Percentiles rank a stretch among this genome's conserved stretches.
These are phyloP conservation scores for Lepus oiostolus DNA, from an alignment of 2,797 vertebrate genomes.

Conservation along the genomic window DNA sequence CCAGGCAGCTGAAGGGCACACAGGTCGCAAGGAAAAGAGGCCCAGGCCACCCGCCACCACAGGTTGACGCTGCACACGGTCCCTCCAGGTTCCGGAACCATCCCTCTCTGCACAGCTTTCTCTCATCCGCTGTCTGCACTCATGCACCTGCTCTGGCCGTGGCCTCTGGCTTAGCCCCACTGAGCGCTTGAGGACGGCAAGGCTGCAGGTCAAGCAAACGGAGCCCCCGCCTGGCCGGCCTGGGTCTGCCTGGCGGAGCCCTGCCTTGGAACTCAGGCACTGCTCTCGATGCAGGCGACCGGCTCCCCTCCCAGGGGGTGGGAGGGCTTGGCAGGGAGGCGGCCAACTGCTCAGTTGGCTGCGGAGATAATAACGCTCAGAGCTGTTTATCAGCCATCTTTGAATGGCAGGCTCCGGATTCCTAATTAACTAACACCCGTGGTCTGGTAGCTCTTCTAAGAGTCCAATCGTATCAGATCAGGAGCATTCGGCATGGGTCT, in stretches of 20 bases:
- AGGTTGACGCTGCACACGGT: accelerated
- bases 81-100: accelerated
- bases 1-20: background rate
- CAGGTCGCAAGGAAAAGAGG: background rate
- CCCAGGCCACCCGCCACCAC: too few species aligned
- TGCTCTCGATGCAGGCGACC: constrained; percentile 46
- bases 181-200: background rate
- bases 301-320: constrained; percentile 44
- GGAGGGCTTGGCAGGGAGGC: constrained; percentile 75
- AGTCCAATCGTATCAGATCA: constrained; percentile 79
- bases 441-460: constrained; percentile 72
- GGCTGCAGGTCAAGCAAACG: background rate
- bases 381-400: constrained; percentile 83
- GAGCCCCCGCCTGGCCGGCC: accelerated
- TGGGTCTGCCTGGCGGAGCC: background rate
- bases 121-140: background rate
- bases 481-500: constrained; percentile 73
- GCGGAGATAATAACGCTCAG: constrained; percentile 79
- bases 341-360: constrained; percentile 45
- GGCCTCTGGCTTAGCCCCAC: background rate
- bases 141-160: accelerated
- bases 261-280: background rate
- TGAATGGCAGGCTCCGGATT: constrained; percentile 80
- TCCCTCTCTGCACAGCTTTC: background rate
- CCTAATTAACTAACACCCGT: constrained; percentile 83